Conservation (phyloP, 2,888 invertebrate species). For the Drosophila affinis region DNA sequence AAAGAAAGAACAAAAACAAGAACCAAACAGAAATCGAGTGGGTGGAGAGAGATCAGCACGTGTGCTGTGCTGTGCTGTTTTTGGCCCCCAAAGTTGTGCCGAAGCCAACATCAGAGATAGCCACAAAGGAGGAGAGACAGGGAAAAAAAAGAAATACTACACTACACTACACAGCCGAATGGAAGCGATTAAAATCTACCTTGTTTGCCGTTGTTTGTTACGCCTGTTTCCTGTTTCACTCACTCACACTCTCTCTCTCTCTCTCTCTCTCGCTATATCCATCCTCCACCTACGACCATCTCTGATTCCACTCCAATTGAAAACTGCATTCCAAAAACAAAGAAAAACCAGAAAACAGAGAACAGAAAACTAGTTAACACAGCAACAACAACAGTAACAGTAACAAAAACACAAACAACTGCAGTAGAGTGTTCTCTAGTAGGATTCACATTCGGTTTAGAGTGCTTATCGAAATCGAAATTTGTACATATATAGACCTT, state of each 20-base stretch:
- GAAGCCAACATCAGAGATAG: constrained; percentile 28
- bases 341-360: constrained; percentile 13
- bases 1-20: neutral
- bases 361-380: constrained; percentile 68
- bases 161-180: constrained; percentile 56
- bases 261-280: constrained; percentile 7
- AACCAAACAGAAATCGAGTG: neutral
- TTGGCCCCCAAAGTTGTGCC: constrained; percentile 39
- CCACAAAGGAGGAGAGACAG: constrained; percentile 31
- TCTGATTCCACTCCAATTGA: constrained; percentile 23
- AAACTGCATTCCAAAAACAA: constrained; percentile 76
- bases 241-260: neutral
- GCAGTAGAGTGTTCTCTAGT: constrained; percentile 3
- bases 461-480: constrained; percentile 32
- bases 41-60: constrained; percentile 56
- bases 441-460: constrained; percentile 28
- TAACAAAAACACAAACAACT: neutral
- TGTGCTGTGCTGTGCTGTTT: constrained; percentile 38
- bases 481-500: constrained; percentile 51
- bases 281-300: constrained; percentile 52
- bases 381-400: constrained; percentile 2
- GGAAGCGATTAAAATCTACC: constrained; percentile 75
- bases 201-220: constrained; percentile 63
- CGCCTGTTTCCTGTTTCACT: constrained; percentile 38
- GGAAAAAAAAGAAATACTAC: constrained; percentile 12